Evolutionary conservation across 2,888 invertebrate genomes (phyloP), one percentile per base, ranked within the genome.

Genomic region (Kryphioiulus occultus): DNA sequence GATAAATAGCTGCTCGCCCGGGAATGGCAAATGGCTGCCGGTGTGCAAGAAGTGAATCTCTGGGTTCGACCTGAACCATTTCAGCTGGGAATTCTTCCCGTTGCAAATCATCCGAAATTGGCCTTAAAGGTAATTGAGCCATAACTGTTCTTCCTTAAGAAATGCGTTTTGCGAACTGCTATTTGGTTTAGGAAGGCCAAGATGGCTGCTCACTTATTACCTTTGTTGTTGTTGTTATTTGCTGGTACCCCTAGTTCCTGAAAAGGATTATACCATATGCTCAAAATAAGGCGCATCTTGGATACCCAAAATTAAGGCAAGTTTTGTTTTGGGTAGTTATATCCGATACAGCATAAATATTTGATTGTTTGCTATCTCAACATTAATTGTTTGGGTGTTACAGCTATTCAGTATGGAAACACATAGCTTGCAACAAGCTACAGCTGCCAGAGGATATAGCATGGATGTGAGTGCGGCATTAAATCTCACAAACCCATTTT

Each of bases 401-500:
- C 44, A 88, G 88, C 22, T 88, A 88, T 44, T 86, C 88, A 17
- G 88, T 89, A n/a, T 89, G 89, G 89, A 87, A 59, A 44, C 89
- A 89, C 86, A 89, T 89, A 30, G 89, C 89, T 19, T 89, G 89
- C 78, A 83, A 44, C 30, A 89, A 89, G 82, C 85, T 89, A 9
- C 88, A 88, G 26, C 85, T 89, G 59, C 89, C 89, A 19, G 89
- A 89, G 86, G 86, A 87, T 22, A 47, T 88, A 53, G 87, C 88
- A 19, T 88, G 88, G 88, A 82, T 88, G 88, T 88, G 68, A 88
- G 85, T 82, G 42, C 32, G 78, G 35, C n/a, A 22, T 19, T n/a
- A n/a, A 7, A 1, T 59, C n/a, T 26, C 7, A 3, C 44, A 39
- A 7, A 22, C 4, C 10, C 17, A 35, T 83, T 15, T 22, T 85